Base-by-base conservation (phyloP, 2,888 invertebrate genomes). In the Drosophila percnosoma region DNA sequence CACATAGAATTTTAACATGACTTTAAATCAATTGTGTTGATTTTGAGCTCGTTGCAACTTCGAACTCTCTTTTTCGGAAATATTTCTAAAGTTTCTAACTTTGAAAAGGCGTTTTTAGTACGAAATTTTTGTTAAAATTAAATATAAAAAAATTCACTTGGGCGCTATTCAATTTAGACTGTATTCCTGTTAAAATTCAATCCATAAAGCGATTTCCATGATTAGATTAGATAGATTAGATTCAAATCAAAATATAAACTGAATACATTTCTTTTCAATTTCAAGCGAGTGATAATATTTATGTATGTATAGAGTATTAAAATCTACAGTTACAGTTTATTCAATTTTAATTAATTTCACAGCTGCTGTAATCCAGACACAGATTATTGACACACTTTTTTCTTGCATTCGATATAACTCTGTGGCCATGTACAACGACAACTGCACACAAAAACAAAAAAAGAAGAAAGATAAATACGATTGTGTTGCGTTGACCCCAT, bases 321-420 rank as follows among this genome's bases (percentile, higher is more conserved):
- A 48, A 53, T 24, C 54, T 57, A 24, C 15, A 40, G 29, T 42
- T 42, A 27, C 38, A 33, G 27, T 36, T 68, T 21, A 52, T 52
- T 31, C 59, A 52, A 52, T 58, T 69, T 69, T 33, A 69, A 60
- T 70, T 69, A 69, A 70, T 60, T 48, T 70, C 24, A 60, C 53
- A 60, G 61, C 61, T 69, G 61, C 53, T 69, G 45, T 70, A 70
- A 69, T 70, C 69, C 71, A 61, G 40, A 40, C 52, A 69, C 45
- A 53, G 34, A 24, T 57, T 68, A 55, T 68, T 49, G 21, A 10
- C 38, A 49, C 38, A 31, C 15, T 34, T 33, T 60, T 48, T 34
- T 21, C 27, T 5, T 13, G 18, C 38, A 33, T 27, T 34, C 42
- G 7, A 24, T 45, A 48, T 5, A 45, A 2, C 21, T 24, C 40